phyloP scores from a whole-genome alignment of 2,888 invertebrate species.

The Molorchus minor region DNA sequence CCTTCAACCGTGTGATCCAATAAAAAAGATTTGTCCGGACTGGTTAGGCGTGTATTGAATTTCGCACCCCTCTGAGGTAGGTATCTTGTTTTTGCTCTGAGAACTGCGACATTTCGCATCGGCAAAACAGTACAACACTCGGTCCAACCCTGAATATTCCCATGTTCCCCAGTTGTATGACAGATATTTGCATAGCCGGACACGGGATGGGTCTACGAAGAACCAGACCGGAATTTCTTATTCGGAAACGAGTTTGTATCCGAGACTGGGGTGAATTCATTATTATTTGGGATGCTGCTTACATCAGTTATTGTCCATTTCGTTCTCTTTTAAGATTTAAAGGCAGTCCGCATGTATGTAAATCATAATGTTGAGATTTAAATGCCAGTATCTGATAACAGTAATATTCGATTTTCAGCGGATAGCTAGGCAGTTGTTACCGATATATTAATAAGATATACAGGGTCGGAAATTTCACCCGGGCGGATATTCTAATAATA shows the following conservation, averaged over 20 bases:
- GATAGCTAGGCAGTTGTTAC: too few species aligned
- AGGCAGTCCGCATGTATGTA: too few species aligned
- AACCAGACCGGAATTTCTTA: neutral
- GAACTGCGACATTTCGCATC: conserved; percentile 17
- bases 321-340: too few species aligned
- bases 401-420: neutral
- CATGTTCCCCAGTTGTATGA: neutral
- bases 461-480: too few species aligned
- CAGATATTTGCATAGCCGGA: conserved; percentile 13
- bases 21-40: conserved; percentile 48
- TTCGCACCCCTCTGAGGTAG: conserved; percentile 41
- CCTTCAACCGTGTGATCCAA: conserved; percentile 46
- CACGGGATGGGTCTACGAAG: neutral
- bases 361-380: too few species aligned
- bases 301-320: neutral
- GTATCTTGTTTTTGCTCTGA: conserved; percentile 26
- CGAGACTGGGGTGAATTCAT: conserved; percentile 2
- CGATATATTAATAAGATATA: too few species aligned
- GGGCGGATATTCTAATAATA: too few species aligned
- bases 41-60: conserved; percentile 46
- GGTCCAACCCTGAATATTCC: conserved; percentile 9
- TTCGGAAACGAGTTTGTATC: neutral
- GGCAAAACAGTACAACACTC: conserved; percentile 16
- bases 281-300: neutral
- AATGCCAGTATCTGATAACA: too few species aligned